Conservation (phyloP, 2,113 vertebrate species). For the Paradisaea rubra region DNA sequence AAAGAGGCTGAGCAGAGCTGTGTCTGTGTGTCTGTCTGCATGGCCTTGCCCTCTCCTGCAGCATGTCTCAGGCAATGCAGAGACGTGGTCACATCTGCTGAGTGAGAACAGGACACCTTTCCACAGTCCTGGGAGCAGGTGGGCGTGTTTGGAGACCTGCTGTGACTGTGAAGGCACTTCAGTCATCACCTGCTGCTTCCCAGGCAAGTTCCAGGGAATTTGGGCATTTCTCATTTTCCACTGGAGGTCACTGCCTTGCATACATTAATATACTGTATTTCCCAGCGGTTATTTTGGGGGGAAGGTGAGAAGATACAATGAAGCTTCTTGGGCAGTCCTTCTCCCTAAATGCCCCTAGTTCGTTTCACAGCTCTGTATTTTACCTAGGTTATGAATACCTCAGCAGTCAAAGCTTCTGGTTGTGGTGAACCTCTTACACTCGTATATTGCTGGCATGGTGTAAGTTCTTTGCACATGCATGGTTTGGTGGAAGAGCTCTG, state of each 20-base stretch:
- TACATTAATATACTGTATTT: neutral
- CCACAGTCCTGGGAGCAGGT: neutral
- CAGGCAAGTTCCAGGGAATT: neutral
- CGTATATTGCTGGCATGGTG: neutral
- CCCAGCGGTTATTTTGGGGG: neutral
- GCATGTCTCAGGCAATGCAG: neutral
- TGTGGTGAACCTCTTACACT: neutral
- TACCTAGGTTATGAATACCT: neutral
- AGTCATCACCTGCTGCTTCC: neutral
- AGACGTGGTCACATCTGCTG: fast-evolving
- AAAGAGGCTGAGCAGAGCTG: neutral
- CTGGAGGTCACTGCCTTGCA: neutral
- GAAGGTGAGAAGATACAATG: neutral
- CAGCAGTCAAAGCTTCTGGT: neutral
- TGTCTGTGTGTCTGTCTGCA: neutral
- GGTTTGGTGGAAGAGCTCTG: neutral
- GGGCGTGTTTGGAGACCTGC: neutral
- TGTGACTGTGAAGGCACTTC: neutral
- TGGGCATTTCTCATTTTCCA: neutral
- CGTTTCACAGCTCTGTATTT: neutral
- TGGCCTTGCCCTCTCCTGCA: neutral
- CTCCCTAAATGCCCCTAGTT: neutral
- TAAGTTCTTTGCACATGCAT: neutral
- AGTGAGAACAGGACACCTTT: neutral
- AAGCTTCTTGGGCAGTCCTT: neutral